Conservation (phyloP, 2,797 vertebrate species). For the Eospalax fontanierii region DNA sequence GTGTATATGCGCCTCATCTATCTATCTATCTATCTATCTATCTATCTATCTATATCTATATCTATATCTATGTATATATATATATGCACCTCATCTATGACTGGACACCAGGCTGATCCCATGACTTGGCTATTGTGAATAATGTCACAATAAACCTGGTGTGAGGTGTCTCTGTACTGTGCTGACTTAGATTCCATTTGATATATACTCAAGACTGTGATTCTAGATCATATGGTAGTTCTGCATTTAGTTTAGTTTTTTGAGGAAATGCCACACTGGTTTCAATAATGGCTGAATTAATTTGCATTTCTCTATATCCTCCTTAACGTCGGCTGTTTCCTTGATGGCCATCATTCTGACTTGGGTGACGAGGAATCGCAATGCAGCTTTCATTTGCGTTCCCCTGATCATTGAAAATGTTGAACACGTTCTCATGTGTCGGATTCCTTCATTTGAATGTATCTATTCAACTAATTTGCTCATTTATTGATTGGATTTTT, state of each 20-base stretch:
- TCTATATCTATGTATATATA: too few species aligned
- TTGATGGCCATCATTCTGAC: not conserved
- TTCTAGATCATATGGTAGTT: not conserved
- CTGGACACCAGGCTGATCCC: too few species aligned
- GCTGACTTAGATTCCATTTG: not conserved
- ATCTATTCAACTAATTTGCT: not conserved
- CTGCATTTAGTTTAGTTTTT: not conserved
- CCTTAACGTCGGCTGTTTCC: not conserved
- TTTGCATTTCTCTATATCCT: not conserved
- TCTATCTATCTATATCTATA: too few species aligned
- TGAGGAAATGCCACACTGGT: not conserved
- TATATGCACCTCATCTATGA: too few species aligned
- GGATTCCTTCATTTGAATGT: not conserved
- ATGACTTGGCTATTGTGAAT: not conserved
- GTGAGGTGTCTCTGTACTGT: not conserved
- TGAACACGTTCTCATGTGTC: not conserved
- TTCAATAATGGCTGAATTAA: not conserved
- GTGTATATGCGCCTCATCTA: not conserved
- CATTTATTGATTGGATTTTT: constrained; percentile 4
- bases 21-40: too few species aligned
- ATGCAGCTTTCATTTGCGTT: not conserved
- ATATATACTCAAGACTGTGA: not conserved
- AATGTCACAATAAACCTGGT: not conserved
- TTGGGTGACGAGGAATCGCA: not conserved
- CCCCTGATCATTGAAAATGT: not conserved